These are phyloP conservation scores for Euzophera pinguis DNA, from an alignment of 2,888 invertebrate genomes.

Conservation along the genomic window DNA sequence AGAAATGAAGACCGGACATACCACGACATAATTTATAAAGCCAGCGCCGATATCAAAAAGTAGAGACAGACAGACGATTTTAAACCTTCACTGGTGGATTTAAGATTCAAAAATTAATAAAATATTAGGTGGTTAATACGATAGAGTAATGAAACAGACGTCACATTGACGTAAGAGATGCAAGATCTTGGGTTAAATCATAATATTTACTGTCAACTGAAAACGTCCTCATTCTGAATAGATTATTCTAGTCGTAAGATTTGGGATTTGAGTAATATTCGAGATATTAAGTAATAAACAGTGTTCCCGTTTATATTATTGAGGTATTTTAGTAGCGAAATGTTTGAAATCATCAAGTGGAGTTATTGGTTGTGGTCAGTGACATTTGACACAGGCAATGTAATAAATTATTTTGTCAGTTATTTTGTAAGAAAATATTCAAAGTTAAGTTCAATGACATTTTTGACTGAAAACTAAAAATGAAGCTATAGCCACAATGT, in stretches of 20 bases:
- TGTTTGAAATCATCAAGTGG: not conserved
- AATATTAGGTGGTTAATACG: constrained; percentile 49
- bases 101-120: constrained; percentile 44
- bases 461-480: too few relatives aligned
- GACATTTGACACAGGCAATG: not conserved
- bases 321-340: not conserved
- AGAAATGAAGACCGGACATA: constrained; percentile 68
- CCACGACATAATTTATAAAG: constrained; percentile 69
- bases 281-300: constrained; percentile 18
- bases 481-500: too few relatives aligned
- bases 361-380: not conserved
- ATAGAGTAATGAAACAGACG: constrained; percentile 70
- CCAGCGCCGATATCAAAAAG: constrained; percentile 67
- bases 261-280: constrained; percentile 30
- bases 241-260: constrained; percentile 56
- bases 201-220: constrained; percentile 68
- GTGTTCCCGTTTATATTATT: constrained; percentile 1
- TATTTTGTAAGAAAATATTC: too few relatives aligned
- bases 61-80: constrained; percentile 41
- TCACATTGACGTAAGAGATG: constrained; percentile 76
- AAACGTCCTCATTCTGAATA: constrained; percentile 58
- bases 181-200: constrained; percentile 71
- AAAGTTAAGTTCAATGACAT: too few relatives aligned
- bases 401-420: too few relatives aligned
- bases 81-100: constrained; percentile 39